A percentile compares a stretch with the other conserved stretches of the same genome.
These are phyloP conservation scores for Archocentrus centrarchus DNA, from an alignment of 2,113 vertebrate species.

Conservation along the genomic window DNA sequence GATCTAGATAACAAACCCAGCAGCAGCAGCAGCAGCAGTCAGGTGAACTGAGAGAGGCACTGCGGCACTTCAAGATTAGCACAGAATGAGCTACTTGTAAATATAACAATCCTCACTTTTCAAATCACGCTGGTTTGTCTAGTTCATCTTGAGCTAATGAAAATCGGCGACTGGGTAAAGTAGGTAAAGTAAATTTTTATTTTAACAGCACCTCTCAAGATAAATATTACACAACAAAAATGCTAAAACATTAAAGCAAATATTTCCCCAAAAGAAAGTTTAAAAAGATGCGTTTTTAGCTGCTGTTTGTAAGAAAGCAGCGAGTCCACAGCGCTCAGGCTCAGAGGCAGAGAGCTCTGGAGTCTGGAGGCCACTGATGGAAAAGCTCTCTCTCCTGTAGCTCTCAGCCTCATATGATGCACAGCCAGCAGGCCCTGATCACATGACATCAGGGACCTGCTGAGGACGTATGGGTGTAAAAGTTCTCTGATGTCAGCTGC, in stretches of 20 bases:
- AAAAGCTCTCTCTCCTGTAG: background rate
- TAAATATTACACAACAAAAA: too few relatives aligned
- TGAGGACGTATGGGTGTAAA: background rate
- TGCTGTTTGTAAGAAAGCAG: too few relatives aligned
- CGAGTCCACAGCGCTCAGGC: too few relatives aligned
- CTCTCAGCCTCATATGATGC: background rate
- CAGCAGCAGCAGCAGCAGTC: constrained; percentile 14
- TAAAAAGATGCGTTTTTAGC: too few relatives aligned
- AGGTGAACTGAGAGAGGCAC: constrained; percentile 26
- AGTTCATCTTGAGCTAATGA: background rate
- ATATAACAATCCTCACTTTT: background rate
- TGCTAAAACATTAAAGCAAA: too few relatives aligned
- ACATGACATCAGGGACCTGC: background rate
- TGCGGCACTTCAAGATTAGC: background rate
- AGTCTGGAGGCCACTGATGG: background rate
- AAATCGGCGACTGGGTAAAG: background rate
- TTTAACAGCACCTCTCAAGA: too few relatives aligned
- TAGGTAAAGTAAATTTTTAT: background rate
- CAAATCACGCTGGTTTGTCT: too few relatives aligned
- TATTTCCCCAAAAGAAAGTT: too few relatives aligned
- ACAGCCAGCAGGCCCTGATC: background rate
- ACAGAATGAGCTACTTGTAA: background rate
- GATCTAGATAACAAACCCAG: constrained; percentile 65
- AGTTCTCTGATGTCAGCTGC: background rate
- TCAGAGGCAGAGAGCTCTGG: background rate